These are phyloP conservation scores for Heliconius congener DNA, from an alignment of 1,140 invertebrate species.

Conservation along the genomic window DNA sequence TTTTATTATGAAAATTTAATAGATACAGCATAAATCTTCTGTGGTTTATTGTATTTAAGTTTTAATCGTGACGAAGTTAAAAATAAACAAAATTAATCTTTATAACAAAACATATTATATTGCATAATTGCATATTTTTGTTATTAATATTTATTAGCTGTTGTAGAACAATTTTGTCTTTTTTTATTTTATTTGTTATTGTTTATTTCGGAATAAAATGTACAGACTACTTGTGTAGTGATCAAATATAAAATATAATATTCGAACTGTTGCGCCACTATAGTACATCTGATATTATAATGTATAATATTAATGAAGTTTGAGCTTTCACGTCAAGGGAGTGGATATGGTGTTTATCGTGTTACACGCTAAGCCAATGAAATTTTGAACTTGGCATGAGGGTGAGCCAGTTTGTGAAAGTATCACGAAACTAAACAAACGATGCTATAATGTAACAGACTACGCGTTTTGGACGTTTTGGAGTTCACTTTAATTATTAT, in stretches of 20 bases:
- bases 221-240: neutral
- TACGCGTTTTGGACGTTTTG: neutral
- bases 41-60: neutral
- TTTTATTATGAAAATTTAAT: neutral
- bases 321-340: conserved; percentile 57
- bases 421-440: neutral
- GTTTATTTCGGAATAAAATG: no score
- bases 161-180: no score
- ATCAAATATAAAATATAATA: neutral
- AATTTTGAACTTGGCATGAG: conserved; percentile 42
- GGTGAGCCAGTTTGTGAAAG: conserved; percentile 7
- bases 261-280: neutral
- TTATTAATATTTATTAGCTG: no score
- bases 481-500: neutral
- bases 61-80: neutral
- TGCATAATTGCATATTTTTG: no score
- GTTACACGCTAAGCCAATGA: conserved; percentile 61
- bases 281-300: neutral
- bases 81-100: neutral
- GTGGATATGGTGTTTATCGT: conserved; percentile 44
- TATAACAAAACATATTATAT: neutral
- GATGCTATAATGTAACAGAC: neutral
- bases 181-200: neutral
- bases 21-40: neutral
- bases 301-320: conserved; percentile 55